Percentiles rank a stretch among this genome's conserved stretches.
Evolutionary conservation across 2,888 invertebrate genomes (phyloP).

Genomic region (Protodeltote pygarga): DNA sequence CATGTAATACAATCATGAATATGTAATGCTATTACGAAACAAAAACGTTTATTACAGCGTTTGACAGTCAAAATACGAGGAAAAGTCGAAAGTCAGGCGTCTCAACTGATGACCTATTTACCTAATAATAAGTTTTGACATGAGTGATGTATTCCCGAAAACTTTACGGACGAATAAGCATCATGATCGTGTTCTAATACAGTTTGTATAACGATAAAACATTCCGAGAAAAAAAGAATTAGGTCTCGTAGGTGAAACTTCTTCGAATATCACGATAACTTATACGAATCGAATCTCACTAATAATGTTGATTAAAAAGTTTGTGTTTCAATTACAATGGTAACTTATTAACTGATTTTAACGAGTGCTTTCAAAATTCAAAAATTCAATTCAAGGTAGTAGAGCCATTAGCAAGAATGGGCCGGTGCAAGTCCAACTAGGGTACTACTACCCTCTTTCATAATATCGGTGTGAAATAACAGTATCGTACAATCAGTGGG

Average conservation of each 20-base stretch:
- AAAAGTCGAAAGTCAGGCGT: conserved; percentile 15
- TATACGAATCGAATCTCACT: too few relatives aligned
- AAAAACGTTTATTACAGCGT: neutral
- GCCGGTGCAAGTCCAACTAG: too few relatives aligned
- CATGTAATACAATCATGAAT: too few relatives aligned
- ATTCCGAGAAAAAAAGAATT: conserved; percentile 19
- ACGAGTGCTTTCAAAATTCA: too few relatives aligned
- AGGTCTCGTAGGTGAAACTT: conserved; percentile 10
- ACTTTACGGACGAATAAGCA: conserved; percentile 38
- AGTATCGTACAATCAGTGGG: too few relatives aligned
- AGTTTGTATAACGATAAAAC: conserved; percentile 29
- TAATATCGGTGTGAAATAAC: too few relatives aligned
- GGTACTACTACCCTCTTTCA: too few relatives aligned
- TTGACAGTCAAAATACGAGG: conserved; percentile 11
- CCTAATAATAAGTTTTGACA: conserved; percentile 52
- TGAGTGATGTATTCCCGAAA: conserved; percentile 51
- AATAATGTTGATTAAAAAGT: too few relatives aligned
- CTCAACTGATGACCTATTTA: conserved; percentile 45
- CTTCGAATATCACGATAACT: conserved; percentile 5
- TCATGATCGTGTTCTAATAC: conserved; percentile 44
- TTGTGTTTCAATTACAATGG: too few relatives aligned
- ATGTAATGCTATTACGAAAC: neutral
- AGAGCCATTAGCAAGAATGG: too few relatives aligned
- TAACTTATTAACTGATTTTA: too few relatives aligned
- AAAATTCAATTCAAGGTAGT: too few relatives aligned